Conservation (phyloP, 1,140 invertebrate genomes). For the Panulirus ornatus region DNA sequence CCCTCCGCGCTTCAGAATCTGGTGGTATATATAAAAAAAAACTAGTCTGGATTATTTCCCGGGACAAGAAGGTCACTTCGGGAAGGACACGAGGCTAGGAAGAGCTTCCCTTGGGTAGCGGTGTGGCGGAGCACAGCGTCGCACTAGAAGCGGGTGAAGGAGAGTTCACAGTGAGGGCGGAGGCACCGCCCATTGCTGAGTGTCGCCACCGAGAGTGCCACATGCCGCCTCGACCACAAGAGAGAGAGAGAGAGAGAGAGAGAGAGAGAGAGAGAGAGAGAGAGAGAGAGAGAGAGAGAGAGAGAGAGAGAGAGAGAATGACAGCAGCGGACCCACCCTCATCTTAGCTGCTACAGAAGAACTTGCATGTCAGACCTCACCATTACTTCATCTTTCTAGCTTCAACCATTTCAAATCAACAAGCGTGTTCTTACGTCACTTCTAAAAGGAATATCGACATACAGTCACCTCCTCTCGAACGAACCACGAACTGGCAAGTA, state of each 20-base stretch:
- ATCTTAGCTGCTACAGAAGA: neutral
- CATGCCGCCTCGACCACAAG: neutral
- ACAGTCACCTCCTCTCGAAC: neutral
- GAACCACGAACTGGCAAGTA: neutral
- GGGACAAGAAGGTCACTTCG: neutral
- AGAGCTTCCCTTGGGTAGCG: neutral
- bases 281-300: neutral
- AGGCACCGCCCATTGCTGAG: neutral
- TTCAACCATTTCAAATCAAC: neutral
- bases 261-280: constrained; percentile 25
- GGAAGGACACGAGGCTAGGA: neutral
- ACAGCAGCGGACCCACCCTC: neutral
- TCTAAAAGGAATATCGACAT: neutral
- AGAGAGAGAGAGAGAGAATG: neutral
- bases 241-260: constrained; percentile 34
- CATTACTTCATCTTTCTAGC: neutral
- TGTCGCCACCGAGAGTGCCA: neutral
- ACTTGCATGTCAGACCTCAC: neutral
- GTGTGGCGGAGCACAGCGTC: neutral
- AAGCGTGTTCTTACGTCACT: neutral
- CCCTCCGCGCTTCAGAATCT: too few species aligned
- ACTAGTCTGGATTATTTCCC: neutral
- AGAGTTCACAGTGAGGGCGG: neutral
- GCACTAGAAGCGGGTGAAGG: too few species aligned
- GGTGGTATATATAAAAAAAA: too few species aligned